Percentiles rank a stretch among this genome's conserved stretches.
Evolutionary conservation across 2,888 invertebrate species (phyloP).

Genomic region (Apodemia duryi): DNA sequence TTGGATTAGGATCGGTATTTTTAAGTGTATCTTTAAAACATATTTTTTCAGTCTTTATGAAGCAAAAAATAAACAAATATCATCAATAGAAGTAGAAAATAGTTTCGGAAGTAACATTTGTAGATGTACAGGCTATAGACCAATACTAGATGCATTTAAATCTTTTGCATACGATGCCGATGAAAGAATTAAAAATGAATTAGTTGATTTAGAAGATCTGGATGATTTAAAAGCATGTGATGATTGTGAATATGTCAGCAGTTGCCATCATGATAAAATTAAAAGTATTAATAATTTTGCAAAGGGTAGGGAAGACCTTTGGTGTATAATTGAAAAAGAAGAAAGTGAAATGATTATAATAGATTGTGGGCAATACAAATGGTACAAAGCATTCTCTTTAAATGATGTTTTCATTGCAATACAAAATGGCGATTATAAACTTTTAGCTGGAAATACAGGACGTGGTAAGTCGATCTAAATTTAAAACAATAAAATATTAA

Average conservation of each 20-base stretch:
- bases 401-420: conserved; percentile 68
- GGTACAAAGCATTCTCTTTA: conserved; percentile 71
- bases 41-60: conserved; percentile 62
- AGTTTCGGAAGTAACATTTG: conserved; percentile 88
- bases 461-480: conserved; percentile 74
- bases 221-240: conserved; percentile 41
- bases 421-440: conserved; percentile 59
- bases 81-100: conserved; percentile 84
- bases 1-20: too few relatives aligned
- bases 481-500: too few relatives aligned
- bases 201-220: conserved; percentile 71
- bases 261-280: conserved; percentile 40
- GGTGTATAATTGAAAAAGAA: conserved; percentile 44
- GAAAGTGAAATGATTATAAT: conserved; percentile 74
- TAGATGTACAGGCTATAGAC: conserved; percentile 88
- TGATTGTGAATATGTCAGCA: conserved; percentile 38
- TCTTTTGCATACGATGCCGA: conserved; percentile 82
- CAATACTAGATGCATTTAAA: conserved; percentile 89
- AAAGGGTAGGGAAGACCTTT: conserved; percentile 31
- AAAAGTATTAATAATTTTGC: conserved; percentile 23
- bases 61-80: conserved; percentile 69
- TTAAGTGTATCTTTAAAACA: too few relatives aligned
- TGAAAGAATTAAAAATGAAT: conserved; percentile 64
- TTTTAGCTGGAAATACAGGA: conserved; percentile 85
- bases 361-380: conserved; percentile 57